These are phyloP conservation scores for Ailuropoda melanoleuca DNA, from an alignment of 2,113 vertebrate species.

Conservation along the genomic window DNA sequence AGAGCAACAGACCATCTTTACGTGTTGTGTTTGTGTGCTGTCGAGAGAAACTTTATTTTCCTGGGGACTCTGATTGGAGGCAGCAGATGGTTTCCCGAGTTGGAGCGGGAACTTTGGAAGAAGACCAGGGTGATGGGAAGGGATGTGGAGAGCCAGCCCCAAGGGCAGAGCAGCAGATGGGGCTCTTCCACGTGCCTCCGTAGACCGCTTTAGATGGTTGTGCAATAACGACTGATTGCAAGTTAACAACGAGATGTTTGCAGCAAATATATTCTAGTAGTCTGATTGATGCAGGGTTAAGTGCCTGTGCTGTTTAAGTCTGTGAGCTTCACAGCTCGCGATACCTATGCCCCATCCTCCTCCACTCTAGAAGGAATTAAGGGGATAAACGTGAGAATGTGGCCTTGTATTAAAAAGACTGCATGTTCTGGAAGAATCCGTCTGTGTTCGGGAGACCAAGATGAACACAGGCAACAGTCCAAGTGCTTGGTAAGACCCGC, in stretches of 20 bases:
- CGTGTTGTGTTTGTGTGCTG: not conserved
- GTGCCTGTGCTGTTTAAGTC: not conserved
- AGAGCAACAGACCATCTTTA: not conserved
- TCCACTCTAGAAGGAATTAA: not conserved
- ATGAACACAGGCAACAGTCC: fast-evolving
- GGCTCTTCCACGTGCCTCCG: not conserved
- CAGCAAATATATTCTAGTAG: not conserved
- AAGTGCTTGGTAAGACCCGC: fast-evolving
- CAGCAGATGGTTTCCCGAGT: conserved; percentile 25
- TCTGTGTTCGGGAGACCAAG: not conserved
- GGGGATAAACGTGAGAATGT: not conserved
- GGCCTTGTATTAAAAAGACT: not conserved
- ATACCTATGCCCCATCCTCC: not conserved
- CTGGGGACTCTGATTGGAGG: not conserved
- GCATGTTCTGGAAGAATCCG: not conserved
- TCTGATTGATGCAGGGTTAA: not conserved
- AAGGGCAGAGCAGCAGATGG: not conserved
- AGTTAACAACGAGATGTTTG: not conserved
- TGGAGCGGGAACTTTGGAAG: conserved; percentile 14
- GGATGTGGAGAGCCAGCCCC: not conserved
- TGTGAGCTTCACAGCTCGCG: not conserved
- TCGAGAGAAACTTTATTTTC: not conserved
- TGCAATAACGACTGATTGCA: not conserved
- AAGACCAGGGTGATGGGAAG: not conserved
- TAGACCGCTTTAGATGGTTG: not conserved